Conservation (phyloP, 1,140 invertebrate genomes). For the Drosophila miranda region DNA sequence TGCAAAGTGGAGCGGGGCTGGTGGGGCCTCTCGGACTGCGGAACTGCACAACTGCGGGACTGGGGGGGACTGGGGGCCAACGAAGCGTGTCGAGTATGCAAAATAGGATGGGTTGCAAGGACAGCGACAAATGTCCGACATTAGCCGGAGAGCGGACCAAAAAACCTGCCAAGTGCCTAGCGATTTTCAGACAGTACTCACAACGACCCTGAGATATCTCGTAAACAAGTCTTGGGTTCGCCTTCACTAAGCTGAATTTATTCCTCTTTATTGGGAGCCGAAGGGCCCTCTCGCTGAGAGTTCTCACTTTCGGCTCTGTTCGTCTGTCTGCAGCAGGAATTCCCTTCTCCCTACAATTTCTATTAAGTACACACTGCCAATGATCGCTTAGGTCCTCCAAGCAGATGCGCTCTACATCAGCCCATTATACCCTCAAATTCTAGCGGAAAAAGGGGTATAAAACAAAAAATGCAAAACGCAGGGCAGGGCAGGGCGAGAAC, state of each 20-base stretch:
- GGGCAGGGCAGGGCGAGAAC: slow-evolving; percentile 19
- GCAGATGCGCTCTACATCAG: too few relatives aligned
- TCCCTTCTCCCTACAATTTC: too few relatives aligned
- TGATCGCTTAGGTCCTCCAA: too few relatives aligned
- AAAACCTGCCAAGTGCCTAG: slow-evolving; percentile 30
- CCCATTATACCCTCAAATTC: slow-evolving; percentile 14
- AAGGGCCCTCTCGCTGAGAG: too few relatives aligned
- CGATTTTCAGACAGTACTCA: too few relatives aligned
- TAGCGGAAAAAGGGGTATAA: neutral
- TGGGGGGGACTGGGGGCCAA: slow-evolving; percentile 29
- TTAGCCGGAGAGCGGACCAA: slow-evolving; percentile 44
- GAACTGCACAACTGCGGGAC: slow-evolving; percentile 5
- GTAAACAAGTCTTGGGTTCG: too few relatives aligned
- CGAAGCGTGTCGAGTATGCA: slow-evolving; percentile 72
- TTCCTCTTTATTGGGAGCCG: too few relatives aligned
- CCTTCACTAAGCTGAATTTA: too few relatives aligned
- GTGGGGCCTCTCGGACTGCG: slow-evolving; percentile 2
- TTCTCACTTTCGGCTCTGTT: too few relatives aligned
- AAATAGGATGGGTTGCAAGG: slow-evolving; percentile 58
- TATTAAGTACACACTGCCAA: too few relatives aligned
- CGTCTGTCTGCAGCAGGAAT: too few relatives aligned
- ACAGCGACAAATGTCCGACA: slow-evolving; percentile 69
- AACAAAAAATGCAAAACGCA: slow-evolving; percentile 2
- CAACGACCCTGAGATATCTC: too few relatives aligned
- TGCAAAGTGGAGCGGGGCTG: slow-evolving; percentile 8